Percentiles rank a stretch among this genome's conserved stretches.
phyloP scores from a whole-genome alignment of 2,113 vertebrate species.

The Saimiri boliviensis region DNA sequence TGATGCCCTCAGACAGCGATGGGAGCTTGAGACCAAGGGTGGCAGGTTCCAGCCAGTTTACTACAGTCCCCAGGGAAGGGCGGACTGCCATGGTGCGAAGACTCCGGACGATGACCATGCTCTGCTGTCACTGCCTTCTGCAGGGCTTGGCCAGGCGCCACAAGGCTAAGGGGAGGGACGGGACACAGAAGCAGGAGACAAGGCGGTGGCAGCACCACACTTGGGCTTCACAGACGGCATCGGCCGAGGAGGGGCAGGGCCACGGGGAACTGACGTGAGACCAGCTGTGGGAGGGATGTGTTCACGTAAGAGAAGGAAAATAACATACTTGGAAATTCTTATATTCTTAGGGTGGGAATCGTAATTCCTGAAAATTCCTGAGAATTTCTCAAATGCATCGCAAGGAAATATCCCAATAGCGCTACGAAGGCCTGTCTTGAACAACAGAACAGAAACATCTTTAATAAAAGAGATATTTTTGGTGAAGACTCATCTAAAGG shows the following conservation, averaged over 20 bases:
- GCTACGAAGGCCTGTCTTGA: neutral
- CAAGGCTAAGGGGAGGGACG: neutral
- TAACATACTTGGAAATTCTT: neutral
- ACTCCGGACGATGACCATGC: neutral
- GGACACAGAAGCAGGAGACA: neutral
- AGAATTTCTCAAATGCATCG: neutral
- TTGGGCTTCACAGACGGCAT: neutral
- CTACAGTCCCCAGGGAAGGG: neutral
- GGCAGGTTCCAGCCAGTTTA: neutral
- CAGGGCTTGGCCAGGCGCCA: neutral
- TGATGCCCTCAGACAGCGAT: neutral
- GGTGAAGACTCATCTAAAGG: neutral
- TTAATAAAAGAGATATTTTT: neutral
- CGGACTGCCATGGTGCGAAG: neutral
- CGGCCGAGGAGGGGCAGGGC: neutral
- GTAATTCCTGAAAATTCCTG: neutral
- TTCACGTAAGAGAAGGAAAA: neutral
- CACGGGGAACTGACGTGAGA: neutral
- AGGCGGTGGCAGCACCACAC: rapidly evolving
- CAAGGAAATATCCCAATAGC: neutral
- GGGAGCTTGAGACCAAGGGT: neutral
- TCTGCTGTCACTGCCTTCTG: neutral
- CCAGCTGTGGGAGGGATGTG: neutral
- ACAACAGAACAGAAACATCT: neutral
- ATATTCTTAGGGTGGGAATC: neutral